phyloP scores from a whole-genome alignment of 2,888 invertebrate species.

The Drosophila bunnanda region DNA sequence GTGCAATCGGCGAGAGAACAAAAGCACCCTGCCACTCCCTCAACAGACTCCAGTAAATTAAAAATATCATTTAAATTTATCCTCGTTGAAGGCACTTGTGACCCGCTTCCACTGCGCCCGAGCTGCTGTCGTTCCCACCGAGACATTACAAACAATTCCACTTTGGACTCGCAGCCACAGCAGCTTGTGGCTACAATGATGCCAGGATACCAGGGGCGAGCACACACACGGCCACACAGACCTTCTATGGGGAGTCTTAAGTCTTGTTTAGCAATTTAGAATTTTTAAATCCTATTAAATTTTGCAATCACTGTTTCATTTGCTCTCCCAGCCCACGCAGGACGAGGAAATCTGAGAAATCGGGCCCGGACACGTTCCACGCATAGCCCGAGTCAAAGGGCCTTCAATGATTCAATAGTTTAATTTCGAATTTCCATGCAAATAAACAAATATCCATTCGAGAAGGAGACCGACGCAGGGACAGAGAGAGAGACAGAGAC shows the following conservation, averaged over 20 bases:
- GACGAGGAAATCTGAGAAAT: constrained; percentile 10
- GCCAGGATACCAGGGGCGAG: constrained; percentile 1
- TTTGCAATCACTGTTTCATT: constrained; percentile 74
- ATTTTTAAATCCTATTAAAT: constrained; percentile 76
- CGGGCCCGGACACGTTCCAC: constrained; percentile 38
- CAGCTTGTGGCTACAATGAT: constrained; percentile 66
- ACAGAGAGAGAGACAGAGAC: constrained; percentile 4
- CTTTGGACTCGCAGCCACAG: constrained; percentile 71
- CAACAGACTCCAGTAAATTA: constrained; percentile 50
- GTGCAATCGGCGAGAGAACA: constrained; percentile 35
- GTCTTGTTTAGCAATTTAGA: constrained; percentile 72
- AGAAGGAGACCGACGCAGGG: not conserved
- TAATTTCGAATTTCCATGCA: constrained; percentile 58
- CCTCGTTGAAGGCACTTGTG: constrained; percentile 42
- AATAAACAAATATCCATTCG: constrained; percentile 62
- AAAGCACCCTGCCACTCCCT: constrained; percentile 11
- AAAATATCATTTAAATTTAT: constrained; percentile 71
- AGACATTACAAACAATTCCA: constrained; percentile 79
- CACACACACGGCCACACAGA: constrained; percentile 8
- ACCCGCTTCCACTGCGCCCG: not conserved
- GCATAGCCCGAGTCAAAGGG: constrained; percentile 48
- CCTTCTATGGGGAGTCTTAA: constrained; percentile 42
- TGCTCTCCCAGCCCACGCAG: constrained; percentile 51
- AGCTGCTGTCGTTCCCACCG: constrained; percentile 53
- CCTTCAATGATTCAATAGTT: constrained; percentile 71